Evolutionary conservation across 64 coral and sea anemone genomes (phyloP), one percentile per base, ranked within the genome.

Genomic region (Montipora capricornis): DNA sequence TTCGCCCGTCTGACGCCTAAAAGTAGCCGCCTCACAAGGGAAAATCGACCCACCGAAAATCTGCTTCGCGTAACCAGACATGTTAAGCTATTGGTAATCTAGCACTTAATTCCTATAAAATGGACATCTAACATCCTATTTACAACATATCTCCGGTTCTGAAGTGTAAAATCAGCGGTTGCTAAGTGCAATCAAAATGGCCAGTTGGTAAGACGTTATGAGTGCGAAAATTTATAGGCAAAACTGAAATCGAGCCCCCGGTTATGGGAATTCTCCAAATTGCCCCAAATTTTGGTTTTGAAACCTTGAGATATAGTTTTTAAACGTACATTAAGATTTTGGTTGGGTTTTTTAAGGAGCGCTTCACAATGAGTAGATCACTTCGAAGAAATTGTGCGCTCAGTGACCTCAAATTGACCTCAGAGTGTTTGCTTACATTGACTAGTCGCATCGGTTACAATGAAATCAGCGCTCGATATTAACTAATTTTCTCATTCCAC

Each of bases 401-500:
- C 4, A 13, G 11, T 68, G 11, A 68, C 64, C 64, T 68, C 64
- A 68, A 68, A 68, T 68, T 68, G 15, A 68, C 64, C 64, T 19
- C 4, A 15, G 64, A 26, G 26, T 26, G 26, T 26, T 26, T 26
- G 26, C 0, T 26, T 71, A 71, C 68, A 71, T 71, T 71, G 2
- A 71, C 68, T 20, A 71, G 19, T 71, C 19, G 68, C 68, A 71
- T 71, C 19, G 68, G 19, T 71, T 5, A 71, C 68, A 71, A 20
- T 20, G 14, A 71, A 71, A 24, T 71, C 0, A 20, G 68, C 68
- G 68, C 68, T 26, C 26, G 20, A 6, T 20, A 71, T 20, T 71
- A 71, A n/a, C 68, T n/a, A n/a, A 71, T 71, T 71, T 71, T n/a
- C 68, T 71, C 68, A 71, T 71, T 71, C 20, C 68, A 71, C 20